These are phyloP conservation scores for Agriotes lineatus DNA, from an alignment of 2,888 invertebrate species.

Conservation along the genomic window DNA sequence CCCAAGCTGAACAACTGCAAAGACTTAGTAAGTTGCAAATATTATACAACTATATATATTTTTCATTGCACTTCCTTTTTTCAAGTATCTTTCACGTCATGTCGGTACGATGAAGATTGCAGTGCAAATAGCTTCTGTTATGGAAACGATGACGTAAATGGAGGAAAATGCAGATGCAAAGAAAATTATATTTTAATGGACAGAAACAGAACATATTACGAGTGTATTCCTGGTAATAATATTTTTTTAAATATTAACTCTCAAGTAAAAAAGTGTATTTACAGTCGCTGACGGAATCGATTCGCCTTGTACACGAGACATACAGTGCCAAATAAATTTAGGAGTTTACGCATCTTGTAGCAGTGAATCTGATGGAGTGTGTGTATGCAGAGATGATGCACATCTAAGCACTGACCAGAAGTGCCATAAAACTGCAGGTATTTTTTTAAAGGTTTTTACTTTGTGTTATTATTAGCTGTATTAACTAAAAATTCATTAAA, in stretches of 20 bases:
- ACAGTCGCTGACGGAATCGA: conserved; percentile 55
- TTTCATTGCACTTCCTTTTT: conserved; percentile 5
- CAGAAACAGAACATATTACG: conserved; percentile 61
- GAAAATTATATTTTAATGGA: conserved; percentile 61
- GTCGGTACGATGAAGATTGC: conserved; percentile 58
- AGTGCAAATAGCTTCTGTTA: conserved; percentile 60
- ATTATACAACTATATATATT: not conserved
- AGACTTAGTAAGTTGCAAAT: conserved; percentile 12
- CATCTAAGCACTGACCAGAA: conserved; percentile 53
- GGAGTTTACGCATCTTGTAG: conserved; percentile 53
- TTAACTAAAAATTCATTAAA: no score
- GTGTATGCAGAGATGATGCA: conserved; percentile 55
- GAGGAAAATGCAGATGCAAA: conserved; percentile 64
- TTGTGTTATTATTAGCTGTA: no score
- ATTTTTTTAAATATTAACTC: no score
- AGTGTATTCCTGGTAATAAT: conserved; percentile 61
- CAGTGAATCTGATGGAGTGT: conserved; percentile 48
- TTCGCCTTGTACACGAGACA: conserved; percentile 56
- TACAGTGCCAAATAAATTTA: conserved; percentile 59
- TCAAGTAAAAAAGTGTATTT: conserved; percentile 51
- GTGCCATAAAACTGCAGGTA: conserved; percentile 58
- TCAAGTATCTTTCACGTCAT: conserved; percentile 50
- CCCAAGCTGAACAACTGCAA: conserved; percentile 3
- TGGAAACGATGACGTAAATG: conserved; percentile 54
- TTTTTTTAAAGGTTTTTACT: no score